These are phyloP conservation scores for Pardalotus punctatus DNA, from an alignment of 2,113 vertebrate genomes.

Conservation along the genomic window DNA sequence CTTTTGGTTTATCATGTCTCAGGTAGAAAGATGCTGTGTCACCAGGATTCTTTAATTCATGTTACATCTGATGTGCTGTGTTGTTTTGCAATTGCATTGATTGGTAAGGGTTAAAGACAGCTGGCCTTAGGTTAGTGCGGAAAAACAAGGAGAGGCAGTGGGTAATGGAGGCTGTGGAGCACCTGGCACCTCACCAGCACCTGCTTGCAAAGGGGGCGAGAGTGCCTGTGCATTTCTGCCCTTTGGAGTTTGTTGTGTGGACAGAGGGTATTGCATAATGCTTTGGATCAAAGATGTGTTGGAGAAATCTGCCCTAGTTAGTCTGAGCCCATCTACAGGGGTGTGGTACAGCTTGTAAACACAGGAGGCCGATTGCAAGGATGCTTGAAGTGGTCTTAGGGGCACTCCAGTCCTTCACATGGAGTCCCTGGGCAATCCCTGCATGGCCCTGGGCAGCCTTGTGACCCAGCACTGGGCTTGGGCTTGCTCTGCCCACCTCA, in stretches of 20 bases:
- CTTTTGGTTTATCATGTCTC: background rate
- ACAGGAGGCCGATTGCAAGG: background rate
- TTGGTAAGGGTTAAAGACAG: background rate
- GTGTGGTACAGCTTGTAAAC: fast-evolving
- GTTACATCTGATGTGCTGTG: background rate
- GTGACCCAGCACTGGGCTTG: fast-evolving
- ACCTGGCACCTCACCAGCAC: background rate
- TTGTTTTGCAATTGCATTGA: background rate
- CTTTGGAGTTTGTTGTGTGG: background rate
- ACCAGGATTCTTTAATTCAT: background rate
- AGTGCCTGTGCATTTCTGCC: background rate
- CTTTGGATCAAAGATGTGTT: background rate
- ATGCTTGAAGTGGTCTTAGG: background rate
- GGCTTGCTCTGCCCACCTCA: background rate
- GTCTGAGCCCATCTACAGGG: background rate
- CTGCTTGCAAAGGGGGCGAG: background rate
- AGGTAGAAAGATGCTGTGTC: background rate
- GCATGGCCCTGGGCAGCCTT: background rate
- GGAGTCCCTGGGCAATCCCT: background rate
- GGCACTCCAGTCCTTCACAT: background rate
- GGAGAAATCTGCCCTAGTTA: background rate
- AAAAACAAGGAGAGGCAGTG: background rate
- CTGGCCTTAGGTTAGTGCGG: background rate
- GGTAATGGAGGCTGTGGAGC: background rate
- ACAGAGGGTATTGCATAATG: background rate